phyloP scores from a whole-genome alignment of 2,113 vertebrate species.

The Alligator sinensis region DNA sequence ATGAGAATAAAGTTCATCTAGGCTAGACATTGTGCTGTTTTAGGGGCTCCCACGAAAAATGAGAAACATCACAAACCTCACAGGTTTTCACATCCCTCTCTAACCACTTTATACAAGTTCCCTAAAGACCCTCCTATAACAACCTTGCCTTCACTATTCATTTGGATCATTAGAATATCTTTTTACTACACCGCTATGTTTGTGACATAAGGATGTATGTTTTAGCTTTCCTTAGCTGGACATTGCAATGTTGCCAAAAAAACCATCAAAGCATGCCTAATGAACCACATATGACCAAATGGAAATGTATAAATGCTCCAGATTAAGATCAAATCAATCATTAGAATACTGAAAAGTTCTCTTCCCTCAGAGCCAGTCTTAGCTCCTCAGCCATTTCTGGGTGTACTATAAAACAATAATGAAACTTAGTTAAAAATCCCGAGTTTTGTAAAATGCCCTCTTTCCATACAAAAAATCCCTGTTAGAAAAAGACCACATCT shows the following conservation, averaged over 20 bases:
- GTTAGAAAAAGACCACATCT: neutral
- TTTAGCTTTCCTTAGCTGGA: neutral
- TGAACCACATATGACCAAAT: neutral
- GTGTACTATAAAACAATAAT: too few relatives aligned
- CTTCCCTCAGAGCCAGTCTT: neutral
- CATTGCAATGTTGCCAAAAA: neutral
- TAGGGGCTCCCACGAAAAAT: neutral
- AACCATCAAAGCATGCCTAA: neutral
- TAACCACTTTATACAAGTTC: neutral
- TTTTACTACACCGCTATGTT: neutral
- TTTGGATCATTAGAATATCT: neutral
- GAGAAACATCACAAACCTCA: neutral
- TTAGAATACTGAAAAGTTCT: neutral
- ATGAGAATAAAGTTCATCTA: neutral
- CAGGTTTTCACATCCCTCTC: too few relatives aligned
- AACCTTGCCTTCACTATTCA: neutral
- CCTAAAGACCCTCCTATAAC: neutral
- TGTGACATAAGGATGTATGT: too few relatives aligned
- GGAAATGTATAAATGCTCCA: neutral
- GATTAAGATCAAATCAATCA: neutral
- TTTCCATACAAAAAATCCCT: neutral
- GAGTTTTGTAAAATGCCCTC: neutral
- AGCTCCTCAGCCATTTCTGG: neutral
- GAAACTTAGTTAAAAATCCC: too few relatives aligned
- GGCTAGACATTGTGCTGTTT: neutral